Evolutionary conservation across 2,888 invertebrate genomes (phyloP).

Genomic region (Harpalus rubripes): DNA sequence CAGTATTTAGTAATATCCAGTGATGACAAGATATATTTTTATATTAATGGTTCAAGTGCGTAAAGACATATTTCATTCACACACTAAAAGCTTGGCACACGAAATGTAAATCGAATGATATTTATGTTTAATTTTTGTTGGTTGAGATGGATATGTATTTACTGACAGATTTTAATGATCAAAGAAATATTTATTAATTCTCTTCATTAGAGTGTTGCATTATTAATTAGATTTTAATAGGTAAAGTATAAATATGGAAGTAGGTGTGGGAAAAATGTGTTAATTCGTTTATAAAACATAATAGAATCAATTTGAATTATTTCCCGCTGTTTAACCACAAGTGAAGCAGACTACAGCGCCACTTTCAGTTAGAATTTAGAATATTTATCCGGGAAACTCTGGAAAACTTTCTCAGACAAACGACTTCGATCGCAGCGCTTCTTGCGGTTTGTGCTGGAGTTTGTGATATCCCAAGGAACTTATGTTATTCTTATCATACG

Average conservation of each 20-base stretch:
- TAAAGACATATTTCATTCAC: no score
- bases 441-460: not conserved
- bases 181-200: no score
- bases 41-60: no score
- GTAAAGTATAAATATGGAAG: not conserved
- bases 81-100: no score
- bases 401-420: not conserved
- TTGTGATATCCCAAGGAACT: not conserved
- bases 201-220: no score
- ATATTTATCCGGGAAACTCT: slow-evolving; percentile 7
- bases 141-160: no score
- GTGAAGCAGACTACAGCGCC: not conserved
- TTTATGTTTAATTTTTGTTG: no score
- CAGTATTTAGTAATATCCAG: no score
- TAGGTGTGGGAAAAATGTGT: not conserved
- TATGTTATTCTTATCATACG: not conserved
- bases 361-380: not conserved
- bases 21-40: no score
- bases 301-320: slow-evolving; percentile 7
- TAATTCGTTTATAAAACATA: slow-evolving; percentile 1
- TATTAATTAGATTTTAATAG: no score
- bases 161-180: no score
- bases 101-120: no score
- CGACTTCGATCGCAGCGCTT: slow-evolving; percentile 9
- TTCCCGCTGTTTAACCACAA: not conserved